Evolutionary conservation across 2,113 vertebrate species (phyloP).

Genomic region (Prunella himalayana): DNA sequence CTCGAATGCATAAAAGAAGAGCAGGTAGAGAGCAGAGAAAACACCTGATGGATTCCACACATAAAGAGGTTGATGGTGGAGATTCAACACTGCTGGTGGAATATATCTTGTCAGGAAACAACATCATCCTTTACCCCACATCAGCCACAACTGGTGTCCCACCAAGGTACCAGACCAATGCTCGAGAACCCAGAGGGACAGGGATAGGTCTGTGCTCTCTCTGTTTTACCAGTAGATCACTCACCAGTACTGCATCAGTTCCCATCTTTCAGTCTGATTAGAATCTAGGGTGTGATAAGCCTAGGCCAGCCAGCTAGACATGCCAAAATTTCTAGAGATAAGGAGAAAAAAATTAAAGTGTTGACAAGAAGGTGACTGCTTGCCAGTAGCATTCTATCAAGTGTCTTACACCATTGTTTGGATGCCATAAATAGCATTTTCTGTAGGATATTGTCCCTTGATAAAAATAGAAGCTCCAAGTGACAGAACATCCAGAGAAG

Average conservation of each 20-base stretch:
- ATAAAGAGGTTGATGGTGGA: not conserved
- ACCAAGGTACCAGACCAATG: not conserved
- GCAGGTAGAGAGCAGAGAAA: not conserved
- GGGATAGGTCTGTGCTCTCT: not conserved
- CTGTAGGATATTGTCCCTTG: not conserved
- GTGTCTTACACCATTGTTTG: not conserved
- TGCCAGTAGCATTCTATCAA: not conserved
- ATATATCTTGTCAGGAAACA: not conserved
- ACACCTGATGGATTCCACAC: not conserved
- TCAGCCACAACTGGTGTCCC: not conserved
- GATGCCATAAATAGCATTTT: not conserved
- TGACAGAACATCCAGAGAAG: not conserved
- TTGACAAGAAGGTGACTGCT: not conserved
- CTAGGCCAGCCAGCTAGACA: not conserved
- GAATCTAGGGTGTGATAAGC: not conserved
- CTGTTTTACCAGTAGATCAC: not conserved
- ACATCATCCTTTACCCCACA: too few relatives aligned
- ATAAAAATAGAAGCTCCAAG: not conserved
- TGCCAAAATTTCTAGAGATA: not conserved
- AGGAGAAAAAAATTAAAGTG: not conserved
- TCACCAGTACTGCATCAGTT: not conserved
- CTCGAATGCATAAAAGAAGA: not conserved
- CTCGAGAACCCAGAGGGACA: accelerated
- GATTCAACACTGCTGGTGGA: not conserved
- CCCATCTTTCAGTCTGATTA: not conserved